Conservation (phyloP, 2,888 invertebrate species). For the Chalcis sispes region DNA sequence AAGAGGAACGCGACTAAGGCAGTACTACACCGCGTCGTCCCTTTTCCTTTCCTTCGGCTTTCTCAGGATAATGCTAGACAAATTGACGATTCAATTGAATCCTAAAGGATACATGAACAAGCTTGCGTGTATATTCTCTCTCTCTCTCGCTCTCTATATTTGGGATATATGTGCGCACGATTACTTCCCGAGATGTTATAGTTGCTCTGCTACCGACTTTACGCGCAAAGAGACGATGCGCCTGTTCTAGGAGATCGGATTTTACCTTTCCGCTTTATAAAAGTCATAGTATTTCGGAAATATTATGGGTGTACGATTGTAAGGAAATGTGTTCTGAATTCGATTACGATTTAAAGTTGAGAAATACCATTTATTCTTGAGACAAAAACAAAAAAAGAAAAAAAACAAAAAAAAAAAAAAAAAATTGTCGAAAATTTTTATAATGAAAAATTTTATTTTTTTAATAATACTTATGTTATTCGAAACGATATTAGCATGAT, state of each 20-base stretch:
- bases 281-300: constrained; percentile 41
- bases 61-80: constrained; percentile 75
- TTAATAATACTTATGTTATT: too few relatives aligned
- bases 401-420: too few relatives aligned
- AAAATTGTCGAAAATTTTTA: too few relatives aligned
- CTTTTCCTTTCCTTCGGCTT: constrained; percentile 28
- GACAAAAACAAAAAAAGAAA: constrained; percentile 4
- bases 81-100: constrained; percentile 75
- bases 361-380: too few relatives aligned
- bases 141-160: constrained; percentile 47
- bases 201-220: not conserved
- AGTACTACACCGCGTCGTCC: constrained; percentile 18
- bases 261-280: constrained; percentile 16
- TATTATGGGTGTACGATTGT: constrained; percentile 21
- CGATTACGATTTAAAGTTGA: too few relatives aligned
- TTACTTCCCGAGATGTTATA: too few relatives aligned
- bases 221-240: not conserved
- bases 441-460: too few relatives aligned
- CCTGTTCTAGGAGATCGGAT: constrained; percentile 6
- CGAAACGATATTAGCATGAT: too few relatives aligned
- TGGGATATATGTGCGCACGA: constrained; percentile 4
- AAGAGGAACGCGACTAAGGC: not conserved
- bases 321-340: not conserved
- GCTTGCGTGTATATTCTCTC: too few relatives aligned
- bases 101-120: too few relatives aligned